phyloP scores from a whole-genome alignment of 2,797 vertebrate genomes.

The Cetoscarus ocellatus region DNA sequence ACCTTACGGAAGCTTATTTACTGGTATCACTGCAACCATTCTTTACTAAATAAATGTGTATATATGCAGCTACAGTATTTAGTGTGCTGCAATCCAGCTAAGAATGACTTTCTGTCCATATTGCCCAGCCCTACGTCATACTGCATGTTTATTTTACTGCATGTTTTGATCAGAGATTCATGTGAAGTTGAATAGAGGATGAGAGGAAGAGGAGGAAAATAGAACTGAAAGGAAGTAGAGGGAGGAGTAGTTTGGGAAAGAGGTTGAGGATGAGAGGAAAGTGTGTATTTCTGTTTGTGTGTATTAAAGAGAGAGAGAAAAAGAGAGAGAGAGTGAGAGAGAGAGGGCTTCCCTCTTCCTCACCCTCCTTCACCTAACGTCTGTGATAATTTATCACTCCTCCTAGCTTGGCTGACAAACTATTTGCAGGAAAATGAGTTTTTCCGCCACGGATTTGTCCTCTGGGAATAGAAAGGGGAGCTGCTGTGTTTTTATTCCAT shows the following conservation, averaged over 20 bases:
- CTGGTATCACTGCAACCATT: too few relatives aligned
- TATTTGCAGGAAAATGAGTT: constrained; percentile 98
- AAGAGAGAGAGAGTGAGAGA: constrained; percentile 58
- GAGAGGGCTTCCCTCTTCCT: constrained; percentile 74
- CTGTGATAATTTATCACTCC: constrained; percentile 95
- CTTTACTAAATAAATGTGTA: too few relatives aligned
- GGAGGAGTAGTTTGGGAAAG: constrained; percentile 41
- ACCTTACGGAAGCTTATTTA: too few relatives aligned
- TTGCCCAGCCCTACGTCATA: too few relatives aligned
- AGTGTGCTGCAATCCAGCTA: too few relatives aligned
- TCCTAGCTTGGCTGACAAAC: constrained; percentile 96
- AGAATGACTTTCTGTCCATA: too few relatives aligned
- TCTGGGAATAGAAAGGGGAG: constrained; percentile 91
- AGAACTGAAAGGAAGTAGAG: constrained; percentile 41
- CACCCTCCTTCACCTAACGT: constrained; percentile 85
- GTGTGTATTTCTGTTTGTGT: constrained; percentile 13
- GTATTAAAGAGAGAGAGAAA: constrained; percentile 6
- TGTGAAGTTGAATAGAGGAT: constrained; percentile 35
- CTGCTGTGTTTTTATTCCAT: constrained; percentile 87
- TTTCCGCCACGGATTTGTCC: constrained; percentile 93
- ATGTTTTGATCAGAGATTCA: constrained; percentile 30
- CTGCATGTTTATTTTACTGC: constrained; percentile 25
- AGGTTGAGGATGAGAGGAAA: constrained; percentile 26
- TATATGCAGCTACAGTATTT: too few relatives aligned
- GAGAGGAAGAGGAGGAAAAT: constrained; percentile 53